Base-by-base conservation (phyloP, 1,140 invertebrate genomes). In the Thaumatotibia leucotreta region DNA sequence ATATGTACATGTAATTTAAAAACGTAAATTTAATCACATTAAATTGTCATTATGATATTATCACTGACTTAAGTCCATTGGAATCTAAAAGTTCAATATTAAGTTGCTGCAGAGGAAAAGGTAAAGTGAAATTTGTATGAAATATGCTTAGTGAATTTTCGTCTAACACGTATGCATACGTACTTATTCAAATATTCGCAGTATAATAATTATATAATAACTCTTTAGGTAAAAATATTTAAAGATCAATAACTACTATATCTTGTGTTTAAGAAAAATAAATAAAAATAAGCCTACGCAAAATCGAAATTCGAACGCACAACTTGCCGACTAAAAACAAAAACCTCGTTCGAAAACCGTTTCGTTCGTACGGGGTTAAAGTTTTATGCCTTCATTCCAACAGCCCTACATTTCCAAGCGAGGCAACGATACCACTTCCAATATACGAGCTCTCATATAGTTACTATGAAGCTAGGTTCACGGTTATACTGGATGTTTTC, bases 301-400 rank as follows among this genome's bases (percentile, higher is more conserved):
- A 33, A 33, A 3, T 33, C 32, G 9, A 20, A 20, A 9, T 52
- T 50, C 49, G 17, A 54, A 54, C 24, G 2, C n/a, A 4, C 69
- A 33, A 33, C 11, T 20, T 32, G 63, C 69, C n/a, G n/a, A 69
- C 58, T 32, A 63, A 67, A 67, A 65, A 65, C 69, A 64, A 71
- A 71, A 39, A 33, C 17, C 35, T 24, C 54, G 11, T 27, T 67
- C 8, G 62, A 29, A 33, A 35, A 35, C 63, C 52, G 61, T 61
- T 50, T 39, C 50, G 22, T 11, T 24, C 10, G 11, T 22, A 22
- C 11, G 64, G n/a, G n/a, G 27, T 71, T 35, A 69, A 73, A 69
- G 14, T 71, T 71, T 69, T 8, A 76, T 68, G 69, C 39, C 29
- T 33, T n/a, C 14, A 35, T 35, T 39, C 35, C 4, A 39, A 39